These are phyloP conservation scores for Eupithecia exiguata DNA, from an alignment of 2,888 invertebrate genomes.

Conservation along the genomic window DNA sequence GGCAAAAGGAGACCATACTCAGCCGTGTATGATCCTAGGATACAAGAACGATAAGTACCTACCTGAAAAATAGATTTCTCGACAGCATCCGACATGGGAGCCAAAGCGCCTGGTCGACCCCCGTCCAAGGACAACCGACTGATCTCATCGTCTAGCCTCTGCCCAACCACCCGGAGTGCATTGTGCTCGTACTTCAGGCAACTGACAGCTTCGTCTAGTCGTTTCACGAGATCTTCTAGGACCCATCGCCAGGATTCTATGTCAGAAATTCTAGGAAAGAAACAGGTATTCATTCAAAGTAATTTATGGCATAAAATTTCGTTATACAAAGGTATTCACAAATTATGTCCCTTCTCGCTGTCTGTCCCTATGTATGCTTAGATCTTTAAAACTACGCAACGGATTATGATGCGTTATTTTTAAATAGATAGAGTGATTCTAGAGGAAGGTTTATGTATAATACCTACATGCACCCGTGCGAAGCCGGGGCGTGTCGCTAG, in stretches of 20 bases:
- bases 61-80: conserved; percentile 71
- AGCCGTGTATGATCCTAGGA: not conserved
- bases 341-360: too few relatives aligned
- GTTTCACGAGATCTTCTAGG: conserved; percentile 66
- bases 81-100: conserved; percentile 63
- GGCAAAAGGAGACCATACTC: not conserved
- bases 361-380: too few relatives aligned
- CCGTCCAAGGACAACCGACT: conserved; percentile 52
- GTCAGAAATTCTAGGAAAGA: conserved; percentile 66
- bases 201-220: conserved; percentile 62
- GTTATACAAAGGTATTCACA: too few relatives aligned
- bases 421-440: too few relatives aligned
- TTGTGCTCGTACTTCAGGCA: conserved; percentile 67
- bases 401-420: too few relatives aligned
- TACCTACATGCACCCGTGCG: too few relatives aligned
- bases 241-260: conserved; percentile 78
- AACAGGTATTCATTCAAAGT: not conserved
- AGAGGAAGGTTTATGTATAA: too few relatives aligned
- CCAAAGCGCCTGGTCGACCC: conserved; percentile 65
- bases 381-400: too few relatives aligned
- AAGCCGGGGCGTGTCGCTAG: too few relatives aligned
- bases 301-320: not conserved
- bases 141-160: conserved; percentile 65
- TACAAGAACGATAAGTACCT: not conserved
- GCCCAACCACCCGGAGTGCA: conserved; percentile 64